Conservation (phyloP, 2,888 invertebrate genomes). For the Lepidocyrtinus sp. region DNA sequence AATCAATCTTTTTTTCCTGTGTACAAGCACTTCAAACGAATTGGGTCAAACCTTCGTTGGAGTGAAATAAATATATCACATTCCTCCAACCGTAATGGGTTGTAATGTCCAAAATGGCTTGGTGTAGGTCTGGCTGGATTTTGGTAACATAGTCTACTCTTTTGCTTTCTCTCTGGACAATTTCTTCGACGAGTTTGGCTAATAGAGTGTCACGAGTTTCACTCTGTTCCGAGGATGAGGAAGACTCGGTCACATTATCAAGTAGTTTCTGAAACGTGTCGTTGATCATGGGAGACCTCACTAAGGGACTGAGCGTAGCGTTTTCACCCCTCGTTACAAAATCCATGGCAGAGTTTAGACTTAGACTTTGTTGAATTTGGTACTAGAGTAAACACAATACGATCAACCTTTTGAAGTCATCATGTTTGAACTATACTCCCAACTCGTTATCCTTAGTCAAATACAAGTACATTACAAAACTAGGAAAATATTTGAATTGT, state of each 20-base stretch:
- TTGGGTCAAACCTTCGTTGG: constrained; percentile 83
- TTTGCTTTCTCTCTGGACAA: constrained; percentile 42
- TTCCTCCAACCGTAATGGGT: constrained; percentile 91
- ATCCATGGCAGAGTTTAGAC: constrained; percentile 57
- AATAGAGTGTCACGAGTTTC: constrained; percentile 37
- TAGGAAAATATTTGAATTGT: no score
- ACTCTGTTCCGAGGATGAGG: constrained; percentile 1
- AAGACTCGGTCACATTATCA: constrained; percentile 35
- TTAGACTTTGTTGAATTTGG: constrained; percentile 56
- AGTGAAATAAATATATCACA: constrained; percentile 92
- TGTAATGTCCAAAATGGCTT: constrained; percentile 95
- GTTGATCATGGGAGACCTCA: constrained; percentile 59
- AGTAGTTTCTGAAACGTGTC: constrained; percentile 54
- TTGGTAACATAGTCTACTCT: constrained; percentile 86
- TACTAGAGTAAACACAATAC: constrained; percentile 43
- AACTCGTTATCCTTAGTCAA: constrained; percentile 1
- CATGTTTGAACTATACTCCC: constrained; percentile 14
- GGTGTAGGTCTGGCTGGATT: constrained; percentile 95
- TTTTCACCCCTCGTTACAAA: constrained; percentile 48
- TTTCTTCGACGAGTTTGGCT: constrained; percentile 53
- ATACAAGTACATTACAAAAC: constrained; percentile 3
- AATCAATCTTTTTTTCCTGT: constrained; percentile 73
- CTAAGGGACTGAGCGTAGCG: constrained; percentile 38
- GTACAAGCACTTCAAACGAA: constrained; percentile 73
- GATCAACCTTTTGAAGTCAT: no score